Percentiles rank a stretch among this genome's conserved stretches.
phyloP scores from a whole-genome alignment of 2,113 vertebrate genomes.

The Oxyruncus cristatus region DNA sequence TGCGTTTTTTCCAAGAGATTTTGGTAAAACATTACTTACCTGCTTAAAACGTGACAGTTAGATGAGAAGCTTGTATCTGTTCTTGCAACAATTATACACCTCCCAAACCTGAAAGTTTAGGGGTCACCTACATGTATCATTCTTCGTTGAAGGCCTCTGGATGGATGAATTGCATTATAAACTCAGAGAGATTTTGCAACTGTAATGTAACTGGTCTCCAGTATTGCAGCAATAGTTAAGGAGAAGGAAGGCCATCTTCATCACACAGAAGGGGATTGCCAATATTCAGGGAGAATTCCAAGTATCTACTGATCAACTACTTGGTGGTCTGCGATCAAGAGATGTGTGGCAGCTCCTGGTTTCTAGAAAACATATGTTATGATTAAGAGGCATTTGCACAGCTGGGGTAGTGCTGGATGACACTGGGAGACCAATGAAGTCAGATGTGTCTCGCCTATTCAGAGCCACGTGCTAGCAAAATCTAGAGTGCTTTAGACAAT shows the following conservation, averaged over 20 bases:
- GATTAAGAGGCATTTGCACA: fast-evolving
- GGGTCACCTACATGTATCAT: fast-evolving
- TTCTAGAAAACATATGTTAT: background rate
- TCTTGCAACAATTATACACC: background rate
- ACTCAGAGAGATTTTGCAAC: background rate
- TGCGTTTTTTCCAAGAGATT: background rate
- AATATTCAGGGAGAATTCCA: background rate
- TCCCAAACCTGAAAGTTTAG: background rate
- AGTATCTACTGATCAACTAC: background rate
- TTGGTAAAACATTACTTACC: background rate
- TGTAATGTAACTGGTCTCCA: background rate
- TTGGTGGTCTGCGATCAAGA: background rate
- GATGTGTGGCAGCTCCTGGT: background rate
- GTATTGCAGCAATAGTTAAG: background rate
- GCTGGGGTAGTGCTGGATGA: background rate
- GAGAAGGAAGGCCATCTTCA: background rate
- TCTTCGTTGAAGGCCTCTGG: background rate
- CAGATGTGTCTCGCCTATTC: background rate
- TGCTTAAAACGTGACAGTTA: background rate
- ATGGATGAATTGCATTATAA: background rate
- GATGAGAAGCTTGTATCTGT: background rate
- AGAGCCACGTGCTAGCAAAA: background rate
- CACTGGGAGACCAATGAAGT: background rate
- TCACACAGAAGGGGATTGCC: background rate
- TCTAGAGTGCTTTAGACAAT: background rate